A percentile compares a stretch with the other conserved stretches of the same genome.
phyloP scores from a whole-genome alignment of 2,888 invertebrate species.

The Drosophila parthenogenetica region DNA sequence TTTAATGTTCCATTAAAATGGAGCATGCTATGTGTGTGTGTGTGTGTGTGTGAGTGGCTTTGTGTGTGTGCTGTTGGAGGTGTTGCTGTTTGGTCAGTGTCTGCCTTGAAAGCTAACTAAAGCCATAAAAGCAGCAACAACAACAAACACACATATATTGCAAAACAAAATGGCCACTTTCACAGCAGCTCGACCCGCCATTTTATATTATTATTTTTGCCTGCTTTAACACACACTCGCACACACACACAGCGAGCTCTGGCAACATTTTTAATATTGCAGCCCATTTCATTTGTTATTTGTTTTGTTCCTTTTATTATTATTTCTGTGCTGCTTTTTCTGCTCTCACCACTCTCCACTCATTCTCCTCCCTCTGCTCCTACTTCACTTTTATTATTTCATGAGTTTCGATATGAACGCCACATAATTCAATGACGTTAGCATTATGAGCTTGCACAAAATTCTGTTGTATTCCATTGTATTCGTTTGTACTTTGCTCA shows the following conservation, averaged over 20 bases:
- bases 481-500: too few relatives aligned
- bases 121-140: slow-evolving; percentile 68
- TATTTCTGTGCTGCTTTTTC: not conserved
- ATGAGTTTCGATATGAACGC: slow-evolving; percentile 58
- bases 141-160: slow-evolving; percentile 57
- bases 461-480: not conserved
- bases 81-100: slow-evolving; percentile 61
- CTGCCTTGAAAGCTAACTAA: slow-evolving; percentile 71
- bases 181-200: slow-evolving; percentile 60
- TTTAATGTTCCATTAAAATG: slow-evolving; percentile 78
- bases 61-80: slow-evolving; percentile 24
- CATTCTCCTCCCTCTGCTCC: slow-evolving; percentile 11
- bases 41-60: slow-evolving; percentile 35
- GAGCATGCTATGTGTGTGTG: slow-evolving; percentile 28
- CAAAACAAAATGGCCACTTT: slow-evolving; percentile 68
- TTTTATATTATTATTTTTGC: slow-evolving; percentile 75
- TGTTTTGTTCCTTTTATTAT: slow-evolving; percentile 20
- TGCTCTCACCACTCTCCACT: slow-evolving; percentile 4
- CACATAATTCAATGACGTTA: slow-evolving; percentile 65
- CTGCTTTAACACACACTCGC: slow-evolving; percentile 37
- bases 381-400: slow-evolving; percentile 44
- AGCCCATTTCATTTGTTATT: slow-evolving; percentile 44
- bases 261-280: slow-evolving; percentile 71
- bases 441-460: slow-evolving; percentile 8
- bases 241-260: slow-evolving; percentile 17